These are phyloP conservation scores for Sphenodon punctatus DNA, from an alignment of 2,797 vertebrate genomes.

Conservation along the genomic window DNA sequence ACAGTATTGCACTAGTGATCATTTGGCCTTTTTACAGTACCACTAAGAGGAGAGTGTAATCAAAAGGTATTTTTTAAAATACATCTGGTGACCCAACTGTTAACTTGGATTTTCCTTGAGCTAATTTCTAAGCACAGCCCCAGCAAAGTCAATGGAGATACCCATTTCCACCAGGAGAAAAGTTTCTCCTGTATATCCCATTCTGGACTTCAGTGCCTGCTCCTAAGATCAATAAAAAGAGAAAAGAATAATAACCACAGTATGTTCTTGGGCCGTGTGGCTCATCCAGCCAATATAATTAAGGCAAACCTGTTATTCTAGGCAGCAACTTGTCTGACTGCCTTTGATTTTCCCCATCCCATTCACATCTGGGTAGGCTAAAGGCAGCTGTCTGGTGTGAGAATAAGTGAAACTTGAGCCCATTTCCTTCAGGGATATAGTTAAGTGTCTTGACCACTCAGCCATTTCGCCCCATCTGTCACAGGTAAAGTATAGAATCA, in stretches of 20 bases:
- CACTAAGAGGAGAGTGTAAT: not conserved
- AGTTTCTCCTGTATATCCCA: fast-evolving
- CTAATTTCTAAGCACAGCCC: not conserved
- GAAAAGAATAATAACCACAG: too few species aligned
- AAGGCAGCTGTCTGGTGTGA: too few species aligned
- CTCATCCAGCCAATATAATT: too few species aligned
- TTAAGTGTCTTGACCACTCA: too few species aligned
- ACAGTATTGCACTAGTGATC: not conserved
- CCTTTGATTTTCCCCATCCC: too few species aligned
- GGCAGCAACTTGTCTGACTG: too few species aligned
- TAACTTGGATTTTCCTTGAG: not conserved
- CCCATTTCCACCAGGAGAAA: not conserved
- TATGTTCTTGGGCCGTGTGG: too few species aligned
- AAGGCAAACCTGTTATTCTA: too few species aligned
- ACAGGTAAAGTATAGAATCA: not conserved
- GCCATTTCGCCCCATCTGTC: too few species aligned
- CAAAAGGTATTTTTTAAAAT: not conserved
- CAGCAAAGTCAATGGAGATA: not conserved
- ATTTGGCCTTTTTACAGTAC: not conserved
- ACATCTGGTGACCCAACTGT: not conserved
- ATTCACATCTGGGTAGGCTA: too few species aligned
- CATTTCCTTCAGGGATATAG: too few species aligned
- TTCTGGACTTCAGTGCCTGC: not conserved
- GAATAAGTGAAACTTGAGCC: too few species aligned
- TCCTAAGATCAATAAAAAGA: not conserved